phyloP scores from a whole-genome alignment of 1,140 invertebrate genomes.

The Drosophila kanapiae region DNA sequence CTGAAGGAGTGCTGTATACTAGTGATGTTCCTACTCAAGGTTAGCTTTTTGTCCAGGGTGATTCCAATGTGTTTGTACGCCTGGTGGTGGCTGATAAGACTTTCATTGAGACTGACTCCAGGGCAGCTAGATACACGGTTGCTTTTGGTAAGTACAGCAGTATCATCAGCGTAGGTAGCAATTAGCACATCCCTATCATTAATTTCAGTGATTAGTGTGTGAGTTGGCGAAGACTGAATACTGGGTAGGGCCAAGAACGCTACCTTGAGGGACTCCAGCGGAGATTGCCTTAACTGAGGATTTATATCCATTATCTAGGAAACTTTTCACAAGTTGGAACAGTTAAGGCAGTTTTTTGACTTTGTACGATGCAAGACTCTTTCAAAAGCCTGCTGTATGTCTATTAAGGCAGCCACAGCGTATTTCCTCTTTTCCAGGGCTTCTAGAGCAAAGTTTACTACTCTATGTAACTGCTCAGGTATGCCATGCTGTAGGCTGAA shows the following conservation, averaged over 20 bases:
- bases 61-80: slow-evolving; percentile 5
- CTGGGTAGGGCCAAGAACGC: too few relatives aligned
- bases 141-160: neutral
- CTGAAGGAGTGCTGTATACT: neutral
- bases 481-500: slow-evolving; percentile 7
- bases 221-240: too few relatives aligned
- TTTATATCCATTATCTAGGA: neutral
- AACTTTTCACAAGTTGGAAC: neutral
- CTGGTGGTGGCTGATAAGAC: neutral
- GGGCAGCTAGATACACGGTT: neutral
- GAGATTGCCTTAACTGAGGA: neutral
- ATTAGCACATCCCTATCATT: too few relatives aligned
- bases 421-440: too few relatives aligned
- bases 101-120: slow-evolving; percentile 10
- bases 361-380: slow-evolving; percentile 2
- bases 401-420: neutral
- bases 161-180: too few relatives aligned
- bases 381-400: neutral
- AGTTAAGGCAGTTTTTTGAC: neutral
- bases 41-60: slow-evolving; percentile 8
- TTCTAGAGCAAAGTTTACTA: too few relatives aligned
- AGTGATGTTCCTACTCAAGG: slow-evolving; percentile 1
- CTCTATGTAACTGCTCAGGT: neutral
- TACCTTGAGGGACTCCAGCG: neutral
- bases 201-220: too few relatives aligned